A percentile compares a stretch with the other conserved stretches of the same genome.
Evolutionary conservation across 2,888 invertebrate species (phyloP).

Genomic region (Athetis lepigone): DNA sequence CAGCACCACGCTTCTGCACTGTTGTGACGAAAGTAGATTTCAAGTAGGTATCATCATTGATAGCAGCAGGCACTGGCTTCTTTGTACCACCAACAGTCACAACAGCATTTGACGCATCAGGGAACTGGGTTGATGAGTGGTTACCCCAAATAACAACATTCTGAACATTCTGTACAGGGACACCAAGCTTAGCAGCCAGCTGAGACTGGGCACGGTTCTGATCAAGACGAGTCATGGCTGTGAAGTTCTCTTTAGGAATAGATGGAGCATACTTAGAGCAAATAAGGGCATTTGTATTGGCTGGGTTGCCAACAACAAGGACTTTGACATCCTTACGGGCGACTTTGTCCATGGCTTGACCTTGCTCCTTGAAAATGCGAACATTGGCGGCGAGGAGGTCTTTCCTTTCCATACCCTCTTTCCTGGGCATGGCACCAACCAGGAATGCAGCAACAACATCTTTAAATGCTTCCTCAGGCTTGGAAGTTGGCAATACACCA

Average conservation of each 20-base stretch:
- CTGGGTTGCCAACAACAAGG: slow-evolving; percentile 99
- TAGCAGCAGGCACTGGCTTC: slow-evolving; percentile 92
- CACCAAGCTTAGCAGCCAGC: slow-evolving; percentile 93
- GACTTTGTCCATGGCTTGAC: slow-evolving; percentile 96
- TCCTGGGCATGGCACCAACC: slow-evolving; percentile 99
- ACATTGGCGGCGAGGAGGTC: slow-evolving; percentile 99
- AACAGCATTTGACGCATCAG: slow-evolving; percentile 95
- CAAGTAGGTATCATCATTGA: slow-evolving; percentile 96
- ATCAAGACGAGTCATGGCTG: slow-evolving; percentile 99
- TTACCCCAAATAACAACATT: slow-evolving; percentile 99
- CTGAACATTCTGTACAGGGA: slow-evolving; percentile 94
- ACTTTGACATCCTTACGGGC: slow-evolving; percentile 98
- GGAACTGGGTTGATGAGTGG: slow-evolving; percentile 99
- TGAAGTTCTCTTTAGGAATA: slow-evolving; percentile 98
- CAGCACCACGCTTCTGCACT: slow-evolving; percentile 99
- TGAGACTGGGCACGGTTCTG: slow-evolving; percentile 99
- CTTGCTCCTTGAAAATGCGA: slow-evolving; percentile 99
- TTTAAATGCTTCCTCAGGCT: slow-evolving; percentile 97
- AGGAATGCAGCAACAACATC: slow-evolving; percentile 98
- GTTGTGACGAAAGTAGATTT: slow-evolving; percentile 96
- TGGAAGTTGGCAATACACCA: slow-evolving; percentile 96
- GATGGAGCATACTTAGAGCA: slow-evolving; percentile 98
- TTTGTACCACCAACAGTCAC: slow-evolving; percentile 89
- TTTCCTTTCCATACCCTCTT: slow-evolving; percentile 99
- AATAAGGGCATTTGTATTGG: slow-evolving; percentile 99